Evolutionary conservation across 2,797 vertebrate species (phyloP).

Genomic region (Heterohyrax brucei): DNA sequence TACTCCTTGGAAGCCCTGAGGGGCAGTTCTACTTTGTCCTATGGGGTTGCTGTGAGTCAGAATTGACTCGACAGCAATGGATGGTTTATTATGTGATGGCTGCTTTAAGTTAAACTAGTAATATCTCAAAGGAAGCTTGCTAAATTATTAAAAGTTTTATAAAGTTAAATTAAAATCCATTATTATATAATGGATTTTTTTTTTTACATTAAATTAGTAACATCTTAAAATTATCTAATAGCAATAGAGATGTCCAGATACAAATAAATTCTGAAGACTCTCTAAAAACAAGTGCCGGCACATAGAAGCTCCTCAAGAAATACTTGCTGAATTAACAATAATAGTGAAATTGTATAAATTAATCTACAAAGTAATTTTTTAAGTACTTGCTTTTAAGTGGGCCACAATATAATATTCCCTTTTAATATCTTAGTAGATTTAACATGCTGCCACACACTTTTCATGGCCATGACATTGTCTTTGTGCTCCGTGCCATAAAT

Average conservation of each 20-base stretch:
- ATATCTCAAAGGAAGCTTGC: background rate
- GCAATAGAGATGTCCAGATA: slow-evolving; percentile 27
- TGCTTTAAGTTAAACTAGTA: too few species aligned
- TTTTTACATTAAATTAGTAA: slow-evolving; percentile 62
- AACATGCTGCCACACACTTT: slow-evolving; percentile 43
- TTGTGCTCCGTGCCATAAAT: slow-evolving; percentile 83
- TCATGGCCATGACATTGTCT: slow-evolving; percentile 77
- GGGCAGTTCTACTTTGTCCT: too few species aligned
- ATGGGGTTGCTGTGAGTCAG: too few species aligned
- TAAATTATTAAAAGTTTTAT: background rate
- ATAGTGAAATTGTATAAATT: background rate
- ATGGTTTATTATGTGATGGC: too few species aligned
- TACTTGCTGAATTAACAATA: background rate
- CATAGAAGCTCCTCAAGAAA: slow-evolving; percentile 54
- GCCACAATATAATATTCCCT: slow-evolving; percentile 59
- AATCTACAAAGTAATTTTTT: background rate
- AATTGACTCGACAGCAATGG: too few species aligned
- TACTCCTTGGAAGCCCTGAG: too few species aligned
- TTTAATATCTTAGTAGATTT: slow-evolving; percentile 67
- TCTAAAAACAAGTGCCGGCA: slow-evolving; percentile 30
- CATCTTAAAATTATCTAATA: slow-evolving; percentile 52
- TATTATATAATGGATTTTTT: slow-evolving; percentile 56
- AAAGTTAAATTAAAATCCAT: background rate
- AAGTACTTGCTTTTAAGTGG: slow-evolving; percentile 46
- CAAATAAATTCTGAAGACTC: slow-evolving; percentile 60